Conservation (phyloP, 2,888 invertebrate genomes). For the Drosophila gaucha region DNA sequence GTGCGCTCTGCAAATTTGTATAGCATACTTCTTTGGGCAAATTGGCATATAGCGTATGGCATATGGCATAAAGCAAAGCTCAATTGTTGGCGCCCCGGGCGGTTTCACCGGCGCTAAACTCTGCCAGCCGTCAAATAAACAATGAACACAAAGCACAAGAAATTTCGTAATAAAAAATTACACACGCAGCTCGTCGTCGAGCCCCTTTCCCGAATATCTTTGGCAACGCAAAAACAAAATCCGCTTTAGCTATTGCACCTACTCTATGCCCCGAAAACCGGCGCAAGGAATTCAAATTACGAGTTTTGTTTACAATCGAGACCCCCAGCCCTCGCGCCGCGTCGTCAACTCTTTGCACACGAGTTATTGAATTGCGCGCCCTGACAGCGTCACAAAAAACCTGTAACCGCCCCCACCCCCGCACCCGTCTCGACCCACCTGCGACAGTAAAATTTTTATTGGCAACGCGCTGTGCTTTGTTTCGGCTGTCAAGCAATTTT, state of each 20-base stretch:
- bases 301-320: conserved; percentile 72
- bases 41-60: conserved; percentile 11
- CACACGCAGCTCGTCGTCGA: conserved; percentile 23
- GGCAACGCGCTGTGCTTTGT: conserved; percentile 54
- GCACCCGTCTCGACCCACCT: background rate
- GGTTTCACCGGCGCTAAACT: conserved; percentile 43
- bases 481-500: conserved; percentile 54
- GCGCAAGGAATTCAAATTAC: conserved; percentile 76
- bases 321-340: background rate
- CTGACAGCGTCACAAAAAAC: conserved; percentile 7
- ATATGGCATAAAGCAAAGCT: conserved; percentile 33
- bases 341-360: conserved; percentile 42
- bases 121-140: conserved; percentile 62
- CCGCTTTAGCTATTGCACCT: conserved; percentile 47
- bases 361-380: conserved; percentile 62
- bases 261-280: conserved; percentile 3
- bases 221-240: conserved; percentile 55
- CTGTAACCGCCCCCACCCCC: background rate
- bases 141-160: conserved; percentile 63
- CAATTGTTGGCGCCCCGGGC: conserved; percentile 54
- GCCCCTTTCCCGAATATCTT: conserved; percentile 17
- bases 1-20: conserved; percentile 54
- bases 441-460: conserved; percentile 59
- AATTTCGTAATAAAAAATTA: conserved; percentile 69
- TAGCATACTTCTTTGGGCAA: conserved; percentile 33